These are phyloP conservation scores for Papilio protenor DNA, from an alignment of 2,888 invertebrate genomes.

Conservation along the genomic window DNA sequence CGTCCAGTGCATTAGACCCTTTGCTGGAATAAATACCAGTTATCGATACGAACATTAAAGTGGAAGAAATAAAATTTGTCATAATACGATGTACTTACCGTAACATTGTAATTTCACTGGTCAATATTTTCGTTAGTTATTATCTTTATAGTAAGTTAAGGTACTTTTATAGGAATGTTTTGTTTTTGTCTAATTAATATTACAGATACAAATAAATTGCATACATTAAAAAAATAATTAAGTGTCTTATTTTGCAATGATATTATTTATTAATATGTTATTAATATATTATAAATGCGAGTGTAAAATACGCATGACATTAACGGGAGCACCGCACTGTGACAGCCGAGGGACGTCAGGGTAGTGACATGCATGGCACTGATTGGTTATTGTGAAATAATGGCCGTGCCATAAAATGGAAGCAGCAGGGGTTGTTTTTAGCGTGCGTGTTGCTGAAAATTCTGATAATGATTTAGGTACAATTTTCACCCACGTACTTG, in stretches of 20 bases:
- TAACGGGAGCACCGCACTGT: constrained; percentile 50
- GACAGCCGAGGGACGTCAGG: constrained; percentile 69
- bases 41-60: too few relatives aligned
- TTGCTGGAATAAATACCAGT: constrained; percentile 16
- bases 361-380: constrained; percentile 75
- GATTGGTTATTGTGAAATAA: constrained; percentile 82
- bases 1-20: constrained; percentile 22
- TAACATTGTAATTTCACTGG: too few relatives aligned
- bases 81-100: too few relatives aligned
- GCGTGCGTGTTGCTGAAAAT: constrained; percentile 28
- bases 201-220: too few relatives aligned
- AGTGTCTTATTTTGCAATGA: not conserved
- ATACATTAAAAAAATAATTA: too few relatives aligned
- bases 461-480: constrained; percentile 32
- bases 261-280: not conserved
- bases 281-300: not conserved
- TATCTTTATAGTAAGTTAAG: too few relatives aligned
- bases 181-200: too few relatives aligned
- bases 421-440: constrained; percentile 26
- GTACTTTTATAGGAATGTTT: too few relatives aligned
- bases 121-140: too few relatives aligned
- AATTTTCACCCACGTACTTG: constrained; percentile 19
- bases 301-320: constrained; percentile 43
- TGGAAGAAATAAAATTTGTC: too few relatives aligned
- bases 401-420: constrained; percentile 63